Evolutionary conservation across 2,113 vertebrate species (phyloP), one percentile per base, ranked within the genome.

Genomic region (Toxotes chatareus): DNA sequence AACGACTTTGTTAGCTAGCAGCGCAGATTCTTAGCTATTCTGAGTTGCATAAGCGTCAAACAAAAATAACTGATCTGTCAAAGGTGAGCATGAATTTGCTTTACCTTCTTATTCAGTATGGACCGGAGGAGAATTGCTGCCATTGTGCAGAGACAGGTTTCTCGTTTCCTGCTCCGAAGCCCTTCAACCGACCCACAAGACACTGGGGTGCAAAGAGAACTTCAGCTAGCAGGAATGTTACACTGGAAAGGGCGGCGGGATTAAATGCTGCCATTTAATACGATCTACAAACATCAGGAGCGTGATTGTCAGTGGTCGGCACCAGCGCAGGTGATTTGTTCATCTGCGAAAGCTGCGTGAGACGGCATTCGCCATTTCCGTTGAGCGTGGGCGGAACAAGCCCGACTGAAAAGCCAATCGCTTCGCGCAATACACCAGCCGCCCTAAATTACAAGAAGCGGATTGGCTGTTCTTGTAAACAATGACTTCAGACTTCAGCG

Each of bases 81-180:
- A 65, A 32, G 0, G 34, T 0, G 1, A 23, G 27, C 13, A 16
- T 3, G 1, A 2, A 23, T 32, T 49, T 23, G 11, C 21, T 66
- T 72, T 79, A 92, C 93, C 93, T 88, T 93, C 40, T 74, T 91
- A 12, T n/a, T 88, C 40, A 83, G 23, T 21, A 91, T 5, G 0
- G 87, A 63, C 0, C 93, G 89, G 32, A 86, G 64, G 56, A 93
- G 67, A 46, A 93, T 46, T 40, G 89, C 86, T 46, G 92, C 89
- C 93, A 94, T 93, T 66, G 64, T 86, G 66, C 14, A 34, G 17
- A 6, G 13, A 34, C 14, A 2, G 3, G 7, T 75, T 56, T 32
- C 0, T 73, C 0, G 69, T 42, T 75, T 23, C 38, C 61, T 64
- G 55, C 72, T 51, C 63, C 4, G 19, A 79, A 91, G 69, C 79